Evolutionary conservation across 1,140 invertebrate species (phyloP).

Genomic region (Glomeris maerens): DNA sequence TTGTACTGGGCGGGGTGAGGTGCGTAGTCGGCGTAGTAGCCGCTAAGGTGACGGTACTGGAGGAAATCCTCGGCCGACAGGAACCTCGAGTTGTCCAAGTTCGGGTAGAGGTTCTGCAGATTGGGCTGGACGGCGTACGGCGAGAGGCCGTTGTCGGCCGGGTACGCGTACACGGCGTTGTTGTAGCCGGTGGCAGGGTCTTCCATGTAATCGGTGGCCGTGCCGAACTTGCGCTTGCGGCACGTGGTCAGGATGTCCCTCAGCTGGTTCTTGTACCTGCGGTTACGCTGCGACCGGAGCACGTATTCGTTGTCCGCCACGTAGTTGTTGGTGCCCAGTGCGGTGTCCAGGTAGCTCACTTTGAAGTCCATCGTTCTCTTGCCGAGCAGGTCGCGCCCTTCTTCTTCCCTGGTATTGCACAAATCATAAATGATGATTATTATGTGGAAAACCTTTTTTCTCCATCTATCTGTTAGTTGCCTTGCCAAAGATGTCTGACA

Average conservation of each 20-base stretch:
- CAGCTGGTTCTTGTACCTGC: conserved; percentile 81
- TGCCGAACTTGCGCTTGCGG: conserved; percentile 65
- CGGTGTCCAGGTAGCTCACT: conserved; percentile 88
- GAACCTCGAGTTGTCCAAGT: conserved; percentile 48
- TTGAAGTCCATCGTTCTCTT: conserved; percentile 98
- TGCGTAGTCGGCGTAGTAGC: conserved; percentile 52
- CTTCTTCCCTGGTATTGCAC: conserved; percentile 86
- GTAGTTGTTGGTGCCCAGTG: conserved; percentile 65
- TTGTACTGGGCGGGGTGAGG: conserved; percentile 45
- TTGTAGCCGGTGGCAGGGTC: conserved; percentile 52
- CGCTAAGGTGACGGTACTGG: conserved; percentile 60
- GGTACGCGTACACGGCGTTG: conserved; percentile 53
- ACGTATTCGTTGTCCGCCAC: conserved; percentile 51
- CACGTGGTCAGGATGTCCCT: conserved; percentile 83
- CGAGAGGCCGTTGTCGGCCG: conserved; percentile 41
- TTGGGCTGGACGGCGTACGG: conserved; percentile 41
- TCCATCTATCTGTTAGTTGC: no score
- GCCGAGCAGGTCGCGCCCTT: conserved; percentile 85
- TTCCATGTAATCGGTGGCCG: conserved; percentile 25
- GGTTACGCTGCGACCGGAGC: conserved; percentile 39
- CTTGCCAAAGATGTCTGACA: background rate
- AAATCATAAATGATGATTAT: no score
- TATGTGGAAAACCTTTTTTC: no score
- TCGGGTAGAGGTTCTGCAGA: conserved; percentile 45
- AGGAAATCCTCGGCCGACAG: conserved; percentile 63